Percentiles rank a stretch among this genome's conserved stretches.
Evolutionary conservation across 1,140 invertebrate genomes (phyloP).

Genomic region (Chlorops oryzae): DNA sequence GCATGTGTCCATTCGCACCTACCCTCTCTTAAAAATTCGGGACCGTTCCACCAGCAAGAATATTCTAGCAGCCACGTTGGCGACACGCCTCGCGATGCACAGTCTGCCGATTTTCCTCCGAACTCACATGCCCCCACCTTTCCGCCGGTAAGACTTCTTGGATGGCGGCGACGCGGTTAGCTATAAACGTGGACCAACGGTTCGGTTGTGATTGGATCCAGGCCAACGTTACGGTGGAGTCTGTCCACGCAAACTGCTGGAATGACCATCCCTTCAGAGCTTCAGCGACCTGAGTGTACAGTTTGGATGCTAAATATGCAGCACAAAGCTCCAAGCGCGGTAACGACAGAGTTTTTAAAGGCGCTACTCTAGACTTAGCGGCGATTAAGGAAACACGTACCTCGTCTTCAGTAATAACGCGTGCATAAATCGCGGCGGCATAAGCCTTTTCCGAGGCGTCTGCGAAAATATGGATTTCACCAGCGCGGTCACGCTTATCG

Average conservation of each 20-base stretch:
- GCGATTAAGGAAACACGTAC: too few species aligned
- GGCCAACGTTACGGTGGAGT: constrained; percentile 32
- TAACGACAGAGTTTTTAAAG: not conserved
- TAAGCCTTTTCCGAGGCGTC: too few species aligned
- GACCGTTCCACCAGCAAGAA: too few species aligned
- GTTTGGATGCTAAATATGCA: constrained; percentile 1
- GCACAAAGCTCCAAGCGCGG: not conserved
- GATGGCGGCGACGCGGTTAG: constrained; percentile 37
- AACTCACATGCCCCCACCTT: constrained; percentile 27
- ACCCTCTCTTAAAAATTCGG: too few species aligned
- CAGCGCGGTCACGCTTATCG: too few species aligned
- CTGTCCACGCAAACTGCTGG: constrained; percentile 20
- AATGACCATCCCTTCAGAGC: not conserved
- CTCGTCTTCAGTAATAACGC: too few species aligned
- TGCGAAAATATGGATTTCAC: too few species aligned
- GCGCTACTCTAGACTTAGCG: too few species aligned
- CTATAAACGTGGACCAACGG: constrained; percentile 38
- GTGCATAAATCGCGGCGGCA: too few species aligned
- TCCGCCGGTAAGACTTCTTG: constrained; percentile 15
- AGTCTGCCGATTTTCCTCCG: constrained; percentile 1
- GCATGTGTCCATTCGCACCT: too few species aligned
- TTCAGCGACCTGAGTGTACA: not conserved
- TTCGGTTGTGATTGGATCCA: constrained; percentile 30
- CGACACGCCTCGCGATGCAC: not conserved
- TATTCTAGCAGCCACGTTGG: too few species aligned